Evolutionary conservation across 2,113 vertebrate species (phyloP).

Genomic region (Bubo scandiacus): DNA sequence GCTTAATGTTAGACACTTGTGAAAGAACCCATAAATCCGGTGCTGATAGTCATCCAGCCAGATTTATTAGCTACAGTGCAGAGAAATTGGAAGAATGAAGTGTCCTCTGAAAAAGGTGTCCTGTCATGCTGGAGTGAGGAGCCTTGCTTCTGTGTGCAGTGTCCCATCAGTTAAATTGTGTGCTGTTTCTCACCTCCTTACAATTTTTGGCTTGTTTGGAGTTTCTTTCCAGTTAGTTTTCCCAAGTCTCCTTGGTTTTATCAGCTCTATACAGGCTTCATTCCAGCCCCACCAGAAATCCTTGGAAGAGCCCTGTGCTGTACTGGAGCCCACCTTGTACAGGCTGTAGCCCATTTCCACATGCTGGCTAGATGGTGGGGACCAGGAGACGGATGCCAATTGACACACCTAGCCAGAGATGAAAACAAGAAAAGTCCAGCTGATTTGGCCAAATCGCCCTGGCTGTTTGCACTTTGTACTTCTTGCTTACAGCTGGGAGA

Average conservation of each 20-base stretch:
- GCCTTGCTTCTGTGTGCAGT: not conserved
- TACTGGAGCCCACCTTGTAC: not conserved
- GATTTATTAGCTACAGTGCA: not conserved
- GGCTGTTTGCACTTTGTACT: not conserved
- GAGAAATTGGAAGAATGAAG: not conserved
- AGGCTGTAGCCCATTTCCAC: not conserved
- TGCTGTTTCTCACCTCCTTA: not conserved
- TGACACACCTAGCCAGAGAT: rapidly evolving
- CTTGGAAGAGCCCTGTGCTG: rapidly evolving
- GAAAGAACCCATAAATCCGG: slow-evolving; percentile 29
- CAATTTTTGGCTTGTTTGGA: not conserved
- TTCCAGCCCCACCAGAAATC: not conserved
- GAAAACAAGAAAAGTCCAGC: not conserved
- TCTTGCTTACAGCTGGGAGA: not conserved
- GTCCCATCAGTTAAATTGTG: not conserved
- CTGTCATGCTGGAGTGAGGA: not conserved
- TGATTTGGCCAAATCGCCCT: not conserved
- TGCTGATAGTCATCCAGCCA: not conserved
- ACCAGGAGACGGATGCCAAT: not conserved
- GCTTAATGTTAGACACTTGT: slow-evolving; percentile 40
- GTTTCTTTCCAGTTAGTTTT: not conserved
- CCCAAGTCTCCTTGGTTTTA: not conserved
- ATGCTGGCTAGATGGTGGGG: not conserved
- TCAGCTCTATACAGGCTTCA: not conserved
- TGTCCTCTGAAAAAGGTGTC: not conserved